Evolutionary conservation across 2,888 invertebrate genomes (phyloP), one percentile per base, ranked within the genome.

Genomic region (Pseudococcus viburni): DNA sequence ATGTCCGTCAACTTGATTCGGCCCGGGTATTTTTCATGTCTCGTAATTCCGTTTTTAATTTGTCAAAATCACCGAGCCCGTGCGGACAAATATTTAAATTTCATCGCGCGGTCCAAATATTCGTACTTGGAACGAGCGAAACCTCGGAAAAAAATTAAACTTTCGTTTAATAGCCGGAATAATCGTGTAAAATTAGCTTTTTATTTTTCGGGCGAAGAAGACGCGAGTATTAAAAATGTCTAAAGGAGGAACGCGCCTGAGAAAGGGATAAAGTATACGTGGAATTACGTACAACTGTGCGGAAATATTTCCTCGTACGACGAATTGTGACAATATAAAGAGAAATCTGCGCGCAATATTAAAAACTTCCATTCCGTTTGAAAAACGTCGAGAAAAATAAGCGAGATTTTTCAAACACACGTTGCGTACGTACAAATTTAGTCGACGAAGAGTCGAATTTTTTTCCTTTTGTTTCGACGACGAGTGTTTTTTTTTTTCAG

Each of bases 71-170:
- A 22, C 80, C 19, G 6, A 22, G 22, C 12, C 22, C 80, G 26
- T 15, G 26, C 26, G 26, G 68, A 68, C 19, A 46, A 83, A 83
- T 83, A 46, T 83, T 83, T 46, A 83, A 83, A 83, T 83, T 83
- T 83, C 80, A 83, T 83, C 80, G 80, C 80, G 7, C 2, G 46
- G 80, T 83, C 42, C 46, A 83, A 83, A 83, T 83, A 83, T 83
- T 83, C 9, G 0, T 83, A 46, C 19, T 46, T 42, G 17, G 77
- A 15, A 33, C 26, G 73, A 73, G 73, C 5, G 3, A 17, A 19
- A 73, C 42, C 42, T 42, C 42, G 8, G 11, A 68, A 68, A 73
- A 73, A 73, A 73, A 73, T 33, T 73, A 73, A 73, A 15, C 11
- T 73, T 33, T 73, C 73, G 73, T 73, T 73, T 73, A 73, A 73